These are phyloP conservation scores for Esox niger DNA, from an alignment of 2,113 vertebrate species.

Conservation along the genomic window DNA sequence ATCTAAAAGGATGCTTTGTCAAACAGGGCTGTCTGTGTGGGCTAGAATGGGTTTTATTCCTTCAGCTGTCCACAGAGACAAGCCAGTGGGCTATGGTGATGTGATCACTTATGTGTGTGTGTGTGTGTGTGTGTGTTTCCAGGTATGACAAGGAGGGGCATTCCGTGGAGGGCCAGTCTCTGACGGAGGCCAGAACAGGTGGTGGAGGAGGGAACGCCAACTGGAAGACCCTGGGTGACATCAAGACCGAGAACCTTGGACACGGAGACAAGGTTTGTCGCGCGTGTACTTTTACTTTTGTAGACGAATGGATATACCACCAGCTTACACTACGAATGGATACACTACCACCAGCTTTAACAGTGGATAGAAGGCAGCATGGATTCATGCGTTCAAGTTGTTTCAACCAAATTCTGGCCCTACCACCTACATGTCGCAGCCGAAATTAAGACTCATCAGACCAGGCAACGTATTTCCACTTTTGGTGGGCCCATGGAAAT, in stretches of 20 bases:
- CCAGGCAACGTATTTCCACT: too few species aligned
- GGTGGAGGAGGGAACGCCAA: conserved; percentile 71
- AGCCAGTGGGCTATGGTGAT: not conserved
- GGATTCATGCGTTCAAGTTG: too few species aligned
- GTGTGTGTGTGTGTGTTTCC: conserved; percentile 31
- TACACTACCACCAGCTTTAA: too few species aligned
- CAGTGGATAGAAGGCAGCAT: too few species aligned
- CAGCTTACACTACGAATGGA: too few species aligned
- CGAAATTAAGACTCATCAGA: too few species aligned
- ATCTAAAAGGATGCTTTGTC: conserved; percentile 24
- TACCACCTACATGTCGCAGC: too few species aligned
- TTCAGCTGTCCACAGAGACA: not conserved
- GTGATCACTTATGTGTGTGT: not conserved
- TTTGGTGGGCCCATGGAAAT: too few species aligned
- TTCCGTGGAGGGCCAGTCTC: conserved; percentile 80
- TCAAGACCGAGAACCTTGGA: conserved; percentile 89
- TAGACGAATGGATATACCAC: not conserved
- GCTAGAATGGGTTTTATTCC: conserved; percentile 3
- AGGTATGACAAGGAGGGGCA: conserved; percentile 97
- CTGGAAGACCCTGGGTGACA: conserved; percentile 90
- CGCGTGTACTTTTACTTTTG: not conserved
- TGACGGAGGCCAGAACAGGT: conserved; percentile 80
- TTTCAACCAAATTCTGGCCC: too few species aligned
- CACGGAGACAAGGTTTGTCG: conserved; percentile 90
- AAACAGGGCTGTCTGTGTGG: conserved; percentile 35